Base-by-base conservation (phyloP, 2,797 vertebrate genomes). In the Danio choprae region DNA sequence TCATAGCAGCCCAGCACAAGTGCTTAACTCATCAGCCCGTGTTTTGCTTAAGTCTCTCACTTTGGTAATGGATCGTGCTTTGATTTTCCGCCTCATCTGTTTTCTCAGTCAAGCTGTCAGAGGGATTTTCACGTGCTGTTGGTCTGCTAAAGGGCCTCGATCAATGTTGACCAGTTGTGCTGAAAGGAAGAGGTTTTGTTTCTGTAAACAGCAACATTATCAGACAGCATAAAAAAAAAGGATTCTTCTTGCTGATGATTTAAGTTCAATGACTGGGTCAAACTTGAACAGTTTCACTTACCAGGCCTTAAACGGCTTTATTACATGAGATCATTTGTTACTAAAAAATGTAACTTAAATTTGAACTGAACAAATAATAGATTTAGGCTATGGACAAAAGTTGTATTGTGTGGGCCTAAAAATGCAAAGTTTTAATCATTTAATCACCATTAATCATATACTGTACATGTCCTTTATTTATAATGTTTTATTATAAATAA, bases 11-110 rank as follows among this genome's bases (percentile, higher is more conserved):
- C 80, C 74, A 77, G 81, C 43, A 83, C 80, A 78, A 70, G 77
- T 84, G 71, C 79, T 20, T 29, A 81, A 82, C 68, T 84, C 48
- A 83, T 85, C 53, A 51, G n/a, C 55, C 62, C 4, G 4, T 71
- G 67, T 78, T 83, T 81, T 59, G 16, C 74, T 83, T 60, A 83
- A 84, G 69, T 18, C 82, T 86, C 69, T 29, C 65, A 80, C 56
- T 70, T 77, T 72, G 43, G 70, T 83, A 72, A 83, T 78, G 72
- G 84, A 84, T 82, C 60, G 74, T 55, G 8, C 65, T 80, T 87
- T 82, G 76, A 86, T 84, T 86, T 79, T 78, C 36, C 71, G 56
- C 77, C 59, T 80, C 82, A 68, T 86, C 86, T 58, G 76, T 78
- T 55, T 48, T 73, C 77, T 79, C 68, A 83, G 58, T 79, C 56